Base-by-base conservation (phyloP, 2,113 vertebrate genomes). In the Muntiacus muntjak region DNA sequence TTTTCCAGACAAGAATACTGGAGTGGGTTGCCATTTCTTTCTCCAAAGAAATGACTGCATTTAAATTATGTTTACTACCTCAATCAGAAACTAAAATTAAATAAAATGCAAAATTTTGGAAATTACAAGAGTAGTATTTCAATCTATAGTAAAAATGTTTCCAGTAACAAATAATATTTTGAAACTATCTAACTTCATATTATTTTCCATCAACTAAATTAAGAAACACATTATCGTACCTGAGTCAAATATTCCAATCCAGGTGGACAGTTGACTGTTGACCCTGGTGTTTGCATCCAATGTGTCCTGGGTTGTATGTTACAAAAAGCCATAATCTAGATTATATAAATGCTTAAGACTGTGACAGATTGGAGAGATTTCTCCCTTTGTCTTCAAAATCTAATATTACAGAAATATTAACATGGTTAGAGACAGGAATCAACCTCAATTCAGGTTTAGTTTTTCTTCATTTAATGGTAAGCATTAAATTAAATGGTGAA, bases 191-290 rank as follows among this genome's bases (percentile, higher is more conserved):
- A 64, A 64, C 64, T 62, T 84, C 10, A 57, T 93, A 21, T 14
- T 74, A 71, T 54, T 50, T 84, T 71, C 23, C 4, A 54, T 52
- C 14, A 94, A 62, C 21, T 87, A 58, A 60, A 7, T 98, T 33
- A 87, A 62, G n/a, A 94, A 90, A 74, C 12, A 87, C 5, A 92
- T 87, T 57, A 55, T 23, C 33, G 17, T 89, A 97, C 95, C 90
- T 91, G 67, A 89, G 28, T 47, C 71, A 97, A 91, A 60, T 89
- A 52, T 78, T 91, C 83, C 26, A 97, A 12, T 91, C 54, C 96
- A 36, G 82, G 82, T 52, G 81, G 86, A 67, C 47, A 91, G 16
- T 14, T 86, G 25, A 26, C 0, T 47, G 11, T 74, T 30, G 11
- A 9, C 16, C 6, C n/a, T 54, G 47, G 5, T 82, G 28, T 11